These are phyloP conservation scores for Triplophysa bombifrons DNA, from an alignment of 2,797 vertebrate species.

Conservation along the genomic window DNA sequence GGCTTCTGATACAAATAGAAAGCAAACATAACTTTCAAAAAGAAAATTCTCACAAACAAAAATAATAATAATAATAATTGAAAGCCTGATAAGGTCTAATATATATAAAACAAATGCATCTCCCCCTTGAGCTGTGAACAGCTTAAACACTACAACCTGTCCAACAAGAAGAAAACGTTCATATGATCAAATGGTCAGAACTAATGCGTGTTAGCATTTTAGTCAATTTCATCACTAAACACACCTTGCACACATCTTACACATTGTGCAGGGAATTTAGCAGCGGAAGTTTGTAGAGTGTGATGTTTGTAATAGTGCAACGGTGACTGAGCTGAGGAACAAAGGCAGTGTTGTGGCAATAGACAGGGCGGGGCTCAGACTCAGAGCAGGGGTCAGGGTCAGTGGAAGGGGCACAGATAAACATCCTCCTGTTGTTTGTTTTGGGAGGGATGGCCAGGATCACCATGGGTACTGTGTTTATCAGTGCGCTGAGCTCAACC, in stretches of 20 bases:
- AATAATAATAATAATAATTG: neutral
- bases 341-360: conserved; percentile 62
- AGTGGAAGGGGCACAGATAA: conserved; percentile 71
- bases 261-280: neutral
- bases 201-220: too few relatives aligned
- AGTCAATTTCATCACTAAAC: too few relatives aligned
- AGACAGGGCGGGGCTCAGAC: conserved; percentile 54
- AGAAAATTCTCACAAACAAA: neutral
- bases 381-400: conserved; percentile 60
- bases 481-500: conserved; percentile 76
- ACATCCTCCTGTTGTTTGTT: conserved; percentile 73
- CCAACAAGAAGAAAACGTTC: neutral
- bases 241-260: too few relatives aligned
- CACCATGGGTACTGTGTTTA: conserved; percentile 74
- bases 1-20: conserved; percentile 18
- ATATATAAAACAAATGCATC: neutral
- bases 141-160: too few relatives aligned
- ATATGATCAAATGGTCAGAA: too few relatives aligned
- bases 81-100: too few relatives aligned
- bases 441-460: conserved; percentile 73
- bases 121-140: neutral
- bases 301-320: conserved; percentile 47
- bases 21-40: neutral
- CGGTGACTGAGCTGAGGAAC: conserved; percentile 49
- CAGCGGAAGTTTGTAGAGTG: conserved; percentile 1